Conservation (phyloP, 2,888 invertebrate species). For the Chrysolina oricalcia region DNA sequence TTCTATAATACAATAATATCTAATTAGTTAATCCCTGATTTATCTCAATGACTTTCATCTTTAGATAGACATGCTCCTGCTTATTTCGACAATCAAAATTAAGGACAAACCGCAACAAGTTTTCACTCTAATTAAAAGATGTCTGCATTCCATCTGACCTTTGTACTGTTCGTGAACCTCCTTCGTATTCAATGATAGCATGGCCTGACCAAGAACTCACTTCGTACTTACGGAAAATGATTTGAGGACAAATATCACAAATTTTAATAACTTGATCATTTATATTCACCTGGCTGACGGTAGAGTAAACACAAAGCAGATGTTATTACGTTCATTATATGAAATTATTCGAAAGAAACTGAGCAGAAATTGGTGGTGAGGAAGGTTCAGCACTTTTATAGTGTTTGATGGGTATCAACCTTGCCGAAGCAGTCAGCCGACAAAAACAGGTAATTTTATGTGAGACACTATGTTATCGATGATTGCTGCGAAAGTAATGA, state of each 20-base stretch:
- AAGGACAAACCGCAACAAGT: too few relatives aligned
- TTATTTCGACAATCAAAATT: too few relatives aligned
- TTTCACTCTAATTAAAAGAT: too few relatives aligned
- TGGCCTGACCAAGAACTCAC: too few relatives aligned
- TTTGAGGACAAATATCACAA: not conserved
- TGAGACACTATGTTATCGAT: not conserved
- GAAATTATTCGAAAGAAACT: not conserved
- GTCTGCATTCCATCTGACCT: too few relatives aligned
- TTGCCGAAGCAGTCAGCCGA: not conserved
- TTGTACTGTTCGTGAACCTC: too few relatives aligned
- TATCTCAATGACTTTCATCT: too few relatives aligned
- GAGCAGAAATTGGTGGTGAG: not conserved
- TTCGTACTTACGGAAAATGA: not conserved
- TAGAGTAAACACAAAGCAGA: not conserved
- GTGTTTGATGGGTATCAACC: not conserved
- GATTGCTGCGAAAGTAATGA: not conserved
- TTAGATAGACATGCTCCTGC: too few relatives aligned
- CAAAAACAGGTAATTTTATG: not conserved
- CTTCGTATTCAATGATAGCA: too few relatives aligned
- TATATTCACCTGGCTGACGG: conserved; percentile 9
- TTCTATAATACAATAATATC: too few relatives aligned
- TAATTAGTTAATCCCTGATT: too few relatives aligned
- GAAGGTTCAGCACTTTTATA: not conserved
- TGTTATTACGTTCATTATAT: not conserved
- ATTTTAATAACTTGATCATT: not conserved